Percentiles rank a stretch among this genome's conserved stretches.
These are phyloP conservation scores for Leptinotarsa juncta DNA, from an alignment of 2,888 invertebrate species.

Conservation along the genomic window DNA sequence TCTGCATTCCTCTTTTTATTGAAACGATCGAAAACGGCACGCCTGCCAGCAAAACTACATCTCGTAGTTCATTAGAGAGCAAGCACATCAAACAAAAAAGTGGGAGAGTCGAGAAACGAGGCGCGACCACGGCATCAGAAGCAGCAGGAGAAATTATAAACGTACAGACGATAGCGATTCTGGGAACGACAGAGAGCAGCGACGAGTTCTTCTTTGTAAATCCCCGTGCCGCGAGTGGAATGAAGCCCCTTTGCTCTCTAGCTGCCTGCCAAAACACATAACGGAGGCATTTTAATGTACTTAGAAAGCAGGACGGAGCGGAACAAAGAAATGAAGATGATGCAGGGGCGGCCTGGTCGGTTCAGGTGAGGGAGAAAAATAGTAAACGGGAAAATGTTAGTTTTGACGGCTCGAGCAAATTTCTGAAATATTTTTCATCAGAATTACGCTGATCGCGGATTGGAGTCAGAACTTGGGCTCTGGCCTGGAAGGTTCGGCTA, in stretches of 20 bases:
- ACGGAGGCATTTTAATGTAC: constrained; percentile 29
- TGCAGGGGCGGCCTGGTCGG: constrained; percentile 7
- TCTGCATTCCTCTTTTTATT: not conserved
- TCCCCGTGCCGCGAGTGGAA: constrained; percentile 14
- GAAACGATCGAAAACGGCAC: constrained; percentile 6
- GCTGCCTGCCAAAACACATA: constrained; percentile 27
- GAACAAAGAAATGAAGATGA: constrained; percentile 24
- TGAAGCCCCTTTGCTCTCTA: constrained; percentile 23
- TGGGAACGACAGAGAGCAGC: constrained; percentile 19
- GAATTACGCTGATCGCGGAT: no score
- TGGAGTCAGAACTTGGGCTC: no score
- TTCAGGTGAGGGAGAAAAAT: no score
- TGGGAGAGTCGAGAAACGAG: constrained; percentile 10
- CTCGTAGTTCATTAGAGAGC: constrained; percentile 19
- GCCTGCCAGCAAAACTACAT: constrained; percentile 8
- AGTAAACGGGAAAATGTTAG: no score
- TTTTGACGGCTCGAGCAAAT: no score
- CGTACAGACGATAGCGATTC: constrained; percentile 7
- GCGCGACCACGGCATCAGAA: constrained; percentile 14
- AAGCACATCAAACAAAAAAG: constrained; percentile 16
- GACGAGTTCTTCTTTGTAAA: constrained; percentile 2
- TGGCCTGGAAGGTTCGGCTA: no score
- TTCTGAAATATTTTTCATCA: no score
- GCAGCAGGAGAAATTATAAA: constrained; percentile 17
- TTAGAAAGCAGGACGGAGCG: constrained; percentile 25